Percentiles rank a stretch among this genome's conserved stretches.
phyloP scores from a whole-genome alignment of 2,888 invertebrate species.

The Polyploca ridens region DNA sequence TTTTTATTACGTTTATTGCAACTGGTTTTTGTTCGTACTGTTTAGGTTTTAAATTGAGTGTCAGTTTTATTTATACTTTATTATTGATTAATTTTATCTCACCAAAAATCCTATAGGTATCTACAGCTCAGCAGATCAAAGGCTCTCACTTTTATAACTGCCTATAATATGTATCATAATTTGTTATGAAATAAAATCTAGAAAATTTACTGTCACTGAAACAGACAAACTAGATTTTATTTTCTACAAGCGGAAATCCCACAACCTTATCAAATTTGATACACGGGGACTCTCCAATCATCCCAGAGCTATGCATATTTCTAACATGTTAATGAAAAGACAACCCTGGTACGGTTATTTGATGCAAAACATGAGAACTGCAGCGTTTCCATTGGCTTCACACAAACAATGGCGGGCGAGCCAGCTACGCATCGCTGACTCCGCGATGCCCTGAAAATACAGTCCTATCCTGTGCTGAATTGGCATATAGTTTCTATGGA shows the following conservation, averaged over 20 bases:
- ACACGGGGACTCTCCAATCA: conserved; percentile 20
- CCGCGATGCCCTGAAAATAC: conserved; percentile 53
- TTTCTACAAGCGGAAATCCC: not conserved
- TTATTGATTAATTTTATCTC: too few species aligned
- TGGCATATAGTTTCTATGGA: conserved; percentile 30
- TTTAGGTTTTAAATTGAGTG: not conserved
- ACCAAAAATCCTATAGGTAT: too few species aligned
- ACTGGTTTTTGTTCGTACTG: too few species aligned
- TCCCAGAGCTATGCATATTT: conserved; percentile 26
- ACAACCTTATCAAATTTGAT: not conserved
- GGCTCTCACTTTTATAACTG: too few species aligned
- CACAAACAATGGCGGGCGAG: conserved; percentile 79
- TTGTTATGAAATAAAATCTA: too few species aligned
- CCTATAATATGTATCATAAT: too few species aligned
- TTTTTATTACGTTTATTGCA: not conserved
- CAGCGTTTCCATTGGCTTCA: conserved; percentile 74
- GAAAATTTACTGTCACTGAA: too few species aligned
- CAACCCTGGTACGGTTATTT: conserved; percentile 51
- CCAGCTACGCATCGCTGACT: conserved; percentile 69
- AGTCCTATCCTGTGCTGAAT: conserved; percentile 31
- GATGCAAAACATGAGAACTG: conserved; percentile 74
- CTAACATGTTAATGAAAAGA: conserved; percentile 6
- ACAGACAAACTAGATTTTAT: too few species aligned
- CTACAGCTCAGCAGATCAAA: too few species aligned
- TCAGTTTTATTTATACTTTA: not conserved